These are phyloP conservation scores for Coenobita brevimanus DNA, from an alignment of 1,140 invertebrate genomes.

Conservation along the genomic window DNA sequence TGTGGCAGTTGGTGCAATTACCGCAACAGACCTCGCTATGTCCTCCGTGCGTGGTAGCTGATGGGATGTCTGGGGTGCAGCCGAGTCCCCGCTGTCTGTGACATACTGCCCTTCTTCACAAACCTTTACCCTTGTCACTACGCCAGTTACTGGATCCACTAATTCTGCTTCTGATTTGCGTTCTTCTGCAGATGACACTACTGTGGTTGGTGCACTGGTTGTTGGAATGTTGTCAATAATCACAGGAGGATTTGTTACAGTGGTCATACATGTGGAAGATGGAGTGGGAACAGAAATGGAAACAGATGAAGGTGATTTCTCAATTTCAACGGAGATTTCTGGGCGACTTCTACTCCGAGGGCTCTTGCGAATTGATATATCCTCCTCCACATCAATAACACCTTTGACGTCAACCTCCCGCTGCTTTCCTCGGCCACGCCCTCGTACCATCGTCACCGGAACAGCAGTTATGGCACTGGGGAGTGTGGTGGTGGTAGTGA, in stretches of 20 bases:
- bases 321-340: slow-evolving; percentile 25
- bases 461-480: neutral
- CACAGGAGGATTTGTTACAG: slow-evolving; percentile 3
- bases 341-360: slow-evolving; percentile 35
- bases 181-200: slow-evolving; percentile 25
- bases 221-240: neutral
- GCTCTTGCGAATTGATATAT: slow-evolving; percentile 28
- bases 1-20: neutral
- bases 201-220: slow-evolving; percentile 4
- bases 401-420: slow-evolving; percentile 26
- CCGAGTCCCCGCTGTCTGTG: slow-evolving; percentile 50
- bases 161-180: slow-evolving; percentile 54
- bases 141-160: slow-evolving; percentile 55
- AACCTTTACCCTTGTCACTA: slow-evolving; percentile 49
- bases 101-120: slow-evolving; percentile 59
- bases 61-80: slow-evolving; percentile 16
- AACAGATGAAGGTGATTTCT: slow-evolving; percentile 8
- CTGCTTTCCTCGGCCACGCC: slow-evolving; percentile 34
- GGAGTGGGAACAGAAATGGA: neutral
- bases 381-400: slow-evolving; percentile 36
- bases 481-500: neutral
- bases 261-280: too few species aligned
- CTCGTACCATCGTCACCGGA: neutral
- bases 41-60: slow-evolving; percentile 4
- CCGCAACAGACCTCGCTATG: neutral